Evolutionary conservation across 2,888 invertebrate species (phyloP).

Genomic region (Dichetophora obliterata): DNA sequence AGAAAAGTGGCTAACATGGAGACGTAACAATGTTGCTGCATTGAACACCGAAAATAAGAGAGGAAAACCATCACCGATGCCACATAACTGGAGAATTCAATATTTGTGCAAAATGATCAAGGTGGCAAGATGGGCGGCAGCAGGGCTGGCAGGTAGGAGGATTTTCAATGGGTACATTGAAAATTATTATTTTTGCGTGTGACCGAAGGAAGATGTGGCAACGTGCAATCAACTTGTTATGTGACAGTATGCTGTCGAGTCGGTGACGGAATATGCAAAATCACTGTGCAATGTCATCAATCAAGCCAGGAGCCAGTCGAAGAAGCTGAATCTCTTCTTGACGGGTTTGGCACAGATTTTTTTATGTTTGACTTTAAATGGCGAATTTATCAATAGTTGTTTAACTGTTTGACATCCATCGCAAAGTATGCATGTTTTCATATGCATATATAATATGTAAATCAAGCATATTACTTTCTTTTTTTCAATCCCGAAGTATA

Average conservation of each 20-base stretch:
- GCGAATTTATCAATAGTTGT: background rate
- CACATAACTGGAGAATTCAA: background rate
- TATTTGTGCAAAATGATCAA: background rate
- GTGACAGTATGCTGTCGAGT: background rate
- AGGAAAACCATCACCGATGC: slow-evolving; percentile 31
- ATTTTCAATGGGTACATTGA: background rate
- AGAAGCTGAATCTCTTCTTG: background rate
- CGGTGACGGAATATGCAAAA: slow-evolving; percentile 29
- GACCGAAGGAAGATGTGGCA: slow-evolving; percentile 4
- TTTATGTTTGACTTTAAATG: no score
- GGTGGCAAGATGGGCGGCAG: slow-evolving; percentile 5
- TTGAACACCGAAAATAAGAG: slow-evolving; percentile 22
- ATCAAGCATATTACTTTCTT: no score
- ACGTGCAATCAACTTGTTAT: slow-evolving; percentile 31
- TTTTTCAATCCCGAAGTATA: no score
- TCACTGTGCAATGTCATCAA: slow-evolving; percentile 36
- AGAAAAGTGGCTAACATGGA: background rate
- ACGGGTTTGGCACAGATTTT: background rate
- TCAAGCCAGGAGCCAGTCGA: background rate
- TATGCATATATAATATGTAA: no score
- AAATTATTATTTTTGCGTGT: background rate
- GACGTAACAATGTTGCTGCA: background rate
- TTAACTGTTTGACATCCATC: background rate
- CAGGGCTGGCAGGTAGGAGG: background rate
- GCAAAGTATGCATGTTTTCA: background rate